phyloP scores from a whole-genome alignment of 2,797 vertebrate genomes.

The Falco columbarius region DNA sequence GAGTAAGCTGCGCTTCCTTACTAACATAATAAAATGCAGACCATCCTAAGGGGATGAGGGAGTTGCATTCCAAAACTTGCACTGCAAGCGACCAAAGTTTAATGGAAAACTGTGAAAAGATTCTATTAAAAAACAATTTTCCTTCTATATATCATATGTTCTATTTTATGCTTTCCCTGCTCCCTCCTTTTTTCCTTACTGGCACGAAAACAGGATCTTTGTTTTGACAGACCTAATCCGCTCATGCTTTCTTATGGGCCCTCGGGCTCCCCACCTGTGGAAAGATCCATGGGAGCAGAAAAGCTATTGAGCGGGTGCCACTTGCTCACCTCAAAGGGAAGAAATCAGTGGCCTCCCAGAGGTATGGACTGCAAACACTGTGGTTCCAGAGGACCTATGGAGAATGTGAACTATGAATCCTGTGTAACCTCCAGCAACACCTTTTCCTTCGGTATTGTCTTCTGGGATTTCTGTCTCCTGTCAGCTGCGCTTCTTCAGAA shows the following conservation, averaged over 20 bases:
- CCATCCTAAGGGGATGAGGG: conserved; percentile 60
- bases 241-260: conserved; percentile 25
- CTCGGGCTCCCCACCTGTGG: conserved; percentile 37
- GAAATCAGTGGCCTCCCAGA: not conserved
- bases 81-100: conserved; percentile 45
- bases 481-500: conserved; percentile 6
- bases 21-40: conserved; percentile 50
- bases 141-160: conserved; percentile 34
- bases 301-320: not conserved
- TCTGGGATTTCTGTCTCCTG: not conserved
- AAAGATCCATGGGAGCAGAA: conserved; percentile 2
- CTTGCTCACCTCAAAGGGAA: not conserved
- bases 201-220: conserved; percentile 30
- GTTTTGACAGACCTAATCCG: conserved; percentile 50
- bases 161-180: conserved; percentile 39
- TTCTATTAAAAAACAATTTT: conserved; percentile 51
- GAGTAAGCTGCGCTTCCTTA: conserved; percentile 41
- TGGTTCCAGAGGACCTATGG: not conserved
- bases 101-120: conserved; percentile 67
- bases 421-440: not conserved
- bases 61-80: conserved; percentile 64
- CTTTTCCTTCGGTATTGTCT: not conserved
- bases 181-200: conserved; percentile 34
- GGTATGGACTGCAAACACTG: not conserved
- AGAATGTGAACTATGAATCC: not conserved